A percentile compares a stretch with the other conserved stretches of the same genome.
Conservation (phyloP, 2,797 vertebrate genomes). For the Ctenopoma kingsleyae region DNA sequence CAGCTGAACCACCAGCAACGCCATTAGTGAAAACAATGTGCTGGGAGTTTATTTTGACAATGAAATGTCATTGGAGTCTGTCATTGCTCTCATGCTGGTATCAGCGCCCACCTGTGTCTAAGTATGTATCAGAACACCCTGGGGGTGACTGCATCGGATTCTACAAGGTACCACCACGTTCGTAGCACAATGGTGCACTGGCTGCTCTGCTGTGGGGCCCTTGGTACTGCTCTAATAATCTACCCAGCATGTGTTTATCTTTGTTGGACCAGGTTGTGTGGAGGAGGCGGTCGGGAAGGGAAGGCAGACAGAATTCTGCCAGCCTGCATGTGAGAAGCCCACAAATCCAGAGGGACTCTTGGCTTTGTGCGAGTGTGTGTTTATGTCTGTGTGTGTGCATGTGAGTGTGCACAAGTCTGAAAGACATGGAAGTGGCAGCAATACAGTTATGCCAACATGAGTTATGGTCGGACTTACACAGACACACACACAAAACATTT, state of each 20-base stretch:
- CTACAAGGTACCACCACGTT: slow-evolving; percentile 67
- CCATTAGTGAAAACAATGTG: slow-evolving; percentile 68
- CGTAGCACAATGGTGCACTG: slow-evolving; percentile 72
- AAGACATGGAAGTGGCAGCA: slow-evolving; percentile 67
- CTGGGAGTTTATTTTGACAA: slow-evolving; percentile 62
- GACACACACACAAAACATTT: slow-evolving; percentile 68
- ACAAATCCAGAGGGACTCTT: slow-evolving; percentile 78
- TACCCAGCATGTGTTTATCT: slow-evolving; percentile 86
- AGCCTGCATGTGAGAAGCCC: slow-evolving; percentile 74
- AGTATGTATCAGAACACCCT: slow-evolving; percentile 74
- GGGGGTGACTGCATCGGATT: slow-evolving; percentile 69
- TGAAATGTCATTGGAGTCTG: slow-evolving; percentile 70
- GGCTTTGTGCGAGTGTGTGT: slow-evolving; percentile 64
- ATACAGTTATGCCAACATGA: slow-evolving; percentile 73
- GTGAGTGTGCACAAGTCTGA: slow-evolving; percentile 26
- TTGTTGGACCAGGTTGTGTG: slow-evolving; percentile 83
- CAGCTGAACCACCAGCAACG: slow-evolving; percentile 40
- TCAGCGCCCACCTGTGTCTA: slow-evolving; percentile 80
- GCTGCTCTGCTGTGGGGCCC: slow-evolving; percentile 77
- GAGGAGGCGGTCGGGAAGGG: slow-evolving; percentile 72
- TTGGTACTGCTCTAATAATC: slow-evolving; percentile 82
- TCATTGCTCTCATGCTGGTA: slow-evolving; percentile 66
- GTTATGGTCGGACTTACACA: slow-evolving; percentile 73
- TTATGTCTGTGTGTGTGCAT: not conserved
- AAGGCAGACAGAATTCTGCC: slow-evolving; percentile 74